A percentile compares a stretch with the other conserved stretches of the same genome.
These are phyloP conservation scores for Agapornis canus DNA, from an alignment of 2,797 vertebrate species.

Conservation along the genomic window DNA sequence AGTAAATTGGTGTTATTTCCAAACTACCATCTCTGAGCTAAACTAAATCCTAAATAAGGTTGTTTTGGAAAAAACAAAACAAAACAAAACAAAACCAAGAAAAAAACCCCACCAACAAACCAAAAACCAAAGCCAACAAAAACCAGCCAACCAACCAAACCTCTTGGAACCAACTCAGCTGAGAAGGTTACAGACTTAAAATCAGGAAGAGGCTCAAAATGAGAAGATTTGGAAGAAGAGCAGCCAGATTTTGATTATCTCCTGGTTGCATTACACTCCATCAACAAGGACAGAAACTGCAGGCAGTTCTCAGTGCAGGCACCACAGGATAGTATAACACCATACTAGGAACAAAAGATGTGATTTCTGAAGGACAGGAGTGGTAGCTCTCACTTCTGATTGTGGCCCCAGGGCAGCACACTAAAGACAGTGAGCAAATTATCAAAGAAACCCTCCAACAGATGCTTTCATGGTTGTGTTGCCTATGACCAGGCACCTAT, in stretches of 20 bases:
- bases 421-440: background rate
- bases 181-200: background rate
- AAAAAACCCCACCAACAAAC: too few species aligned
- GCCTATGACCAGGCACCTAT: background rate
- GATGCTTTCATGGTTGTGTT: background rate
- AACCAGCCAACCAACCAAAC: accelerated
- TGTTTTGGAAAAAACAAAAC: background rate
- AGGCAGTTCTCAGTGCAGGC: background rate
- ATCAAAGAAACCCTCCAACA: background rate
- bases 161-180: background rate
- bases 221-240: background rate
- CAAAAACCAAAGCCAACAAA: too few species aligned
- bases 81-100: too few species aligned
- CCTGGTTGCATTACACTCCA: background rate
- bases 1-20: background rate
- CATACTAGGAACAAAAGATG: accelerated
- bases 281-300: background rate
- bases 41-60: background rate
- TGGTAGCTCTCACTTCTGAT: background rate
- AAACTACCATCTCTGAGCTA: background rate
- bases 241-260: background rate
- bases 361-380: background rate
- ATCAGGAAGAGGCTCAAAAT: background rate
- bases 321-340: background rate
- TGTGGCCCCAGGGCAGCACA: background rate